phyloP scores from a whole-genome alignment of 2,113 vertebrate species.

The Lepidothrix coronata region DNA sequence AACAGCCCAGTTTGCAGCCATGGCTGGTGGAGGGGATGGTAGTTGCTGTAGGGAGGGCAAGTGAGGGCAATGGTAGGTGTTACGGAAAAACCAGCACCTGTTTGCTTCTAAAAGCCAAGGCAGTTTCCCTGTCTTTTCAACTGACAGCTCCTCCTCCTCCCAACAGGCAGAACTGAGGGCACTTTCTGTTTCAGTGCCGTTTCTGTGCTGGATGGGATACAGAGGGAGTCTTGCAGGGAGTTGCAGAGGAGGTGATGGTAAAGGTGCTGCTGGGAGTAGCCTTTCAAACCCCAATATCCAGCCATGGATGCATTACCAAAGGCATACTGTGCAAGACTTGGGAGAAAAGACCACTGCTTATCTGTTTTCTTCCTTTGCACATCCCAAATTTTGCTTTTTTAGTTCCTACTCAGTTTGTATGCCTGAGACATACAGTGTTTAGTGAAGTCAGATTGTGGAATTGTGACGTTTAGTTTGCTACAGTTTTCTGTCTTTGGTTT shows the following conservation, averaged over 20 bases:
- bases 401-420: background rate
- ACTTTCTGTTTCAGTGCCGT: background rate
- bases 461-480: background rate
- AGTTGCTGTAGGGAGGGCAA: background rate
- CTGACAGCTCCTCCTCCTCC: background rate
- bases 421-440: background rate
- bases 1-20: background rate
- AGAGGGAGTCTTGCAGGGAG: background rate
- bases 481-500: background rate
- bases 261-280: background rate
- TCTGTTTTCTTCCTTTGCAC: background rate
- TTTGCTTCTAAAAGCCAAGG: background rate
- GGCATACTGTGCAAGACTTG: background rate
- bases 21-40: background rate
- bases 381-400: background rate
- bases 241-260: background rate
- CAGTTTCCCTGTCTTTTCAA: background rate
- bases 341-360: background rate
- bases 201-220: background rate
- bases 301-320: background rate
- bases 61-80: background rate
- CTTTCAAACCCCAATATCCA: background rate
- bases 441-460: background rate
- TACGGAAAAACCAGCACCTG: background rate
- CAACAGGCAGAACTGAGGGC: background rate